Evolutionary conservation across 2,113 vertebrate species (phyloP).

Genomic region (Elanus axillaris): DNA sequence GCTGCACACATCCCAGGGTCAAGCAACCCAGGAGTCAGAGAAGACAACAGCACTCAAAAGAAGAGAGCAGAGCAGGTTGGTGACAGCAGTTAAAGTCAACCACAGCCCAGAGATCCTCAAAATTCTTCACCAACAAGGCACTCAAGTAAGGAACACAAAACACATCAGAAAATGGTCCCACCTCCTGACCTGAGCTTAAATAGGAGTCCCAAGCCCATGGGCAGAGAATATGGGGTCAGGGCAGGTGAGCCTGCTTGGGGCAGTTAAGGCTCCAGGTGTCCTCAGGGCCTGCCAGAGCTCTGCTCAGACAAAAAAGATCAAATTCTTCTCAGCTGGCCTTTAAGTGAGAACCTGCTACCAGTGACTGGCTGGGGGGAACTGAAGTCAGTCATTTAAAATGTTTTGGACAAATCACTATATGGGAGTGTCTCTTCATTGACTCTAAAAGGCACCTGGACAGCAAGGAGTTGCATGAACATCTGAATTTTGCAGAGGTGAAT

Average conservation of each 20-base stretch:
- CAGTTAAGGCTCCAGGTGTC: not conserved
- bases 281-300: not conserved
- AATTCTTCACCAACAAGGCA: not conserved
- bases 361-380: not conserved
- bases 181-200: not conserved
- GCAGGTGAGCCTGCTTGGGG: not conserved
- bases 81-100: not conserved
- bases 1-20: accelerated
- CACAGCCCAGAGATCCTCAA: not conserved
- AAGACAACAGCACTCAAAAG: not conserved
- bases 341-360: not conserved
- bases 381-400: too few species aligned
- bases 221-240: accelerated
- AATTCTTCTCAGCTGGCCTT: not conserved
- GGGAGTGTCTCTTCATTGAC: not conserved
- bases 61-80: not conserved
- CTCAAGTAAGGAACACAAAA: accelerated
- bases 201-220: accelerated
- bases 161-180: accelerated
- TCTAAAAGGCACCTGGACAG: not conserved
- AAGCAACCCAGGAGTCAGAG: not conserved
- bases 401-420: not conserved
- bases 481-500: not conserved
- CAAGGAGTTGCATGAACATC: not conserved
- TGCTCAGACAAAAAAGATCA: not conserved